These are phyloP conservation scores for Cyclophora albipunctata DNA, from an alignment of 2,888 invertebrate species.

Conservation along the genomic window DNA sequence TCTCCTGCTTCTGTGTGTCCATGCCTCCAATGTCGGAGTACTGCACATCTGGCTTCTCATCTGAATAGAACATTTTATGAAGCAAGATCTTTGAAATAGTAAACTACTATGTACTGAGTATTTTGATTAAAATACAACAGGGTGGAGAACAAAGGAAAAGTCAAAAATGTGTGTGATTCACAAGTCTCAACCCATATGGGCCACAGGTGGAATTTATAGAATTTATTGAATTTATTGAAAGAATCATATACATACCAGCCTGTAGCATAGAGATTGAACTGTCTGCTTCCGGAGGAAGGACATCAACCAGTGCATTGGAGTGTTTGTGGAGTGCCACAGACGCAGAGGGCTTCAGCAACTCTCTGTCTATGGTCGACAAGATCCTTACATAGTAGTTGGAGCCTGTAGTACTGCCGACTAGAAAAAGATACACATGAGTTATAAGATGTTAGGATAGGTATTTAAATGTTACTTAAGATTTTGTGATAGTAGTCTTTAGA, in stretches of 20 bases:
- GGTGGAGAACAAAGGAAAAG: too few species aligned
- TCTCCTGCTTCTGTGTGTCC: slow-evolving; percentile 99
- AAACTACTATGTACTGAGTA: background rate
- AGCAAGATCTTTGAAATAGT: background rate
- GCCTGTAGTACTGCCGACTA: slow-evolving; percentile 97
- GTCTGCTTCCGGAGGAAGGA: slow-evolving; percentile 98
- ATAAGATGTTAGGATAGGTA: background rate
- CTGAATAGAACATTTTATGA: slow-evolving; percentile 47
- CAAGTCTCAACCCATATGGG: too few species aligned
- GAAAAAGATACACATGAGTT: slow-evolving; percentile 10
- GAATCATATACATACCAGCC: slow-evolving; percentile 76
- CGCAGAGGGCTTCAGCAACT: slow-evolving; percentile 97
- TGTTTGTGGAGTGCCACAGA: slow-evolving; percentile 99
- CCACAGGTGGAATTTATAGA: too few species aligned
- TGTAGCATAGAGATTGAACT: slow-evolving; percentile 99
- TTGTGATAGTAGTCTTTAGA: too few species aligned
- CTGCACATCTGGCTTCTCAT: slow-evolving; percentile 98
- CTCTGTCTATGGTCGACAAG: slow-evolving; percentile 97
- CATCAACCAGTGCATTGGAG: slow-evolving; percentile 99
- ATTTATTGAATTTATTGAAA: too few species aligned
- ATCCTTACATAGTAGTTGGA: slow-evolving; percentile 99
- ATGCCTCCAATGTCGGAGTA: slow-evolving; percentile 99
- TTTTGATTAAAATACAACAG: too few species aligned
- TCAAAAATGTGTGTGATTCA: too few species aligned
- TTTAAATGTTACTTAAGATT: background rate